A percentile compares a stretch with the other conserved stretches of the same genome.
phyloP scores from a whole-genome alignment of 2,113 vertebrate species.

The Elaphurus davidianus region DNA sequence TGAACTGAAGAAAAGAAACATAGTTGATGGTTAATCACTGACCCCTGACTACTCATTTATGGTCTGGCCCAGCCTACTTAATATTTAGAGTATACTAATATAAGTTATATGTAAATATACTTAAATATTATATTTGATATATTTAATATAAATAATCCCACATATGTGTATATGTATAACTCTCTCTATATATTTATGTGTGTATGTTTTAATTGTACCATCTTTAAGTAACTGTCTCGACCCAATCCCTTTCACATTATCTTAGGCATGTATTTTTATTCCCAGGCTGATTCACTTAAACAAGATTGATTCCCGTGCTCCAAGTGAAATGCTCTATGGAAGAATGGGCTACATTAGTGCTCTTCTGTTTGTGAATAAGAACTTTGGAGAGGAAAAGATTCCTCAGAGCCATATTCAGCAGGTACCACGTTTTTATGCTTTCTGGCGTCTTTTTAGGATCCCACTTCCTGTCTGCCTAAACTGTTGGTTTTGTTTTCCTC shows the following conservation, averaged over 20 bases:
- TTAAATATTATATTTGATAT: not conserved
- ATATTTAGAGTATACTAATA: not conserved
- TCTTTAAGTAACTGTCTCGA: not conserved
- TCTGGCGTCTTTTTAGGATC: not conserved
- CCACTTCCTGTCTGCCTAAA: not conserved
- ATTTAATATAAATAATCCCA: not conserved
- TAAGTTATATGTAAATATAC: not conserved
- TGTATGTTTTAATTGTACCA: not conserved
- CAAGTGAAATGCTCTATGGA: conserved; percentile 94
- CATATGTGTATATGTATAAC: not conserved
- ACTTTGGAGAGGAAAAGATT: conserved; percentile 91
- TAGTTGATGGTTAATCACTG: not conserved
- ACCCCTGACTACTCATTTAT: not conserved
- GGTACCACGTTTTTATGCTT: conserved; percentile 78
- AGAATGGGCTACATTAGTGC: conserved; percentile 92
- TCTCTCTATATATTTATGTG: not conserved
- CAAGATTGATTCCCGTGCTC: conserved; percentile 83
- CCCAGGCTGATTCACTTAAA: conserved; percentile 89
- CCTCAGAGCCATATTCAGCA: conserved; percentile 92
- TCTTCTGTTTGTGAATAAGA: conserved; percentile 93
- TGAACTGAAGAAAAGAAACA: not conserved
- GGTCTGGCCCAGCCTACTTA: not conserved
- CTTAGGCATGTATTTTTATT: conserved; percentile 44
- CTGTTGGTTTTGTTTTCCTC: not conserved
- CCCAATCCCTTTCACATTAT: not conserved